Evolutionary conservation across 2,113 vertebrate genomes (phyloP).

Genomic region (Galeopterus variegatus): DNA sequence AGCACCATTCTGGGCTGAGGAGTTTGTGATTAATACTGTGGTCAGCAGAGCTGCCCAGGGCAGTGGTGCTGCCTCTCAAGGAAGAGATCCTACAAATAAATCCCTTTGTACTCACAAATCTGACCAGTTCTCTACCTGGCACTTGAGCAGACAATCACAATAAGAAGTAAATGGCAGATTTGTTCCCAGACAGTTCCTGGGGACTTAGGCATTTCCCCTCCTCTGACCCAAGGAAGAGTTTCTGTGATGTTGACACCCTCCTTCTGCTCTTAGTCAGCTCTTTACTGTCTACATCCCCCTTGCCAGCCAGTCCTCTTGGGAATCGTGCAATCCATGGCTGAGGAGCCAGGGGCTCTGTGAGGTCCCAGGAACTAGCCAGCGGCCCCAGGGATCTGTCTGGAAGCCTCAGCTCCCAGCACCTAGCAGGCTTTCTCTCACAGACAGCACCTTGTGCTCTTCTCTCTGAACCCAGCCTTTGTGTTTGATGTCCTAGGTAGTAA

Average conservation of each 20-base stretch:
- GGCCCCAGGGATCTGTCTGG: not conserved
- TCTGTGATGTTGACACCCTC: no score
- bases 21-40: not conserved
- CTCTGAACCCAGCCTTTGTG: not conserved
- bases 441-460: not conserved
- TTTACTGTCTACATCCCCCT: not conserved
- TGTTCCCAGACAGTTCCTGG: not conserved
- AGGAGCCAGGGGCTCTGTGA: not conserved
- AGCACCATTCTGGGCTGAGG: accelerated
- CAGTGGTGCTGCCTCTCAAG: not conserved
- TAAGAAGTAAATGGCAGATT: accelerated
- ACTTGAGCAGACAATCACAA: not conserved
- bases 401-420: accelerated
- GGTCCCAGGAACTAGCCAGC: not conserved
- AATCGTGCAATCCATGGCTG: not conserved
- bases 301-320: not conserved
- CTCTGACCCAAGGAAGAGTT: not conserved
- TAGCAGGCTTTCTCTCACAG: not conserved
- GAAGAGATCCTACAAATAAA: not conserved
- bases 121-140: not conserved
- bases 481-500: not conserved
- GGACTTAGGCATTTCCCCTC: not conserved
- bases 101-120: not conserved
- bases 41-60: not conserved
- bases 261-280: not conserved